Conservation (phyloP, 2,888 invertebrate genomes). For the Tenthredo scrophulariae region DNA sequence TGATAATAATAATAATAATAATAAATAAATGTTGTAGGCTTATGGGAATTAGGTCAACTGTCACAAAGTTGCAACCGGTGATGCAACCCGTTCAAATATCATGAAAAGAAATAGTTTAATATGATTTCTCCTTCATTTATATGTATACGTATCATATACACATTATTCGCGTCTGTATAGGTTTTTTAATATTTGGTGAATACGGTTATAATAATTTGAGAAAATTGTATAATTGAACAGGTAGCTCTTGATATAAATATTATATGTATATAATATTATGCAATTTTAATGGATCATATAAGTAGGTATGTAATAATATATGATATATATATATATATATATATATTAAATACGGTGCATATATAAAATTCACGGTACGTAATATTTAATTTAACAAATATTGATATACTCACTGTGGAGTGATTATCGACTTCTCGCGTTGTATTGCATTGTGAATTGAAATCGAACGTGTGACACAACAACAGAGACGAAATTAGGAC, state of each 20-base stretch:
- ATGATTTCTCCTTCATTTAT: slow-evolving; percentile 18
- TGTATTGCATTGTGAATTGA: slow-evolving; percentile 32
- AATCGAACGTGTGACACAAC: slow-evolving; percentile 48
- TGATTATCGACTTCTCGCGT: not conserved
- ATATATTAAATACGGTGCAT: not conserved
- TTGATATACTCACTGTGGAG: not conserved
- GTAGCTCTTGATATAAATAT: too few species aligned
- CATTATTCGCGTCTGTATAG: too few species aligned
- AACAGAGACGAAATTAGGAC: slow-evolving; percentile 27
- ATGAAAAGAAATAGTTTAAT: slow-evolving; percentile 8
- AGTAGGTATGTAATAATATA: too few species aligned
- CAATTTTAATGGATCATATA: not conserved
- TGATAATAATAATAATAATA: not conserved
- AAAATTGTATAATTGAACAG: too few species aligned
- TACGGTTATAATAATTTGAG: not conserved
- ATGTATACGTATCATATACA: not conserved
- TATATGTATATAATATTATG: not conserved
- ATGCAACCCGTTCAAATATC: slow-evolving; percentile 24
- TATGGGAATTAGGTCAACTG: slow-evolving; percentile 41
- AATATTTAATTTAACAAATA: not conserved
- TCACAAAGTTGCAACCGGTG: slow-evolving; percentile 36
- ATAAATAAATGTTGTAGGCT: slow-evolving; percentile 5
- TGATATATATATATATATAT: not conserved
- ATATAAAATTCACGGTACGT: too few species aligned
- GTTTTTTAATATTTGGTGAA: too few species aligned